Percentiles rank a stretch among this genome's conserved stretches.
These are phyloP conservation scores for Atractosteus spatula DNA, from an alignment of 2,113 vertebrate genomes.

Conservation along the genomic window DNA sequence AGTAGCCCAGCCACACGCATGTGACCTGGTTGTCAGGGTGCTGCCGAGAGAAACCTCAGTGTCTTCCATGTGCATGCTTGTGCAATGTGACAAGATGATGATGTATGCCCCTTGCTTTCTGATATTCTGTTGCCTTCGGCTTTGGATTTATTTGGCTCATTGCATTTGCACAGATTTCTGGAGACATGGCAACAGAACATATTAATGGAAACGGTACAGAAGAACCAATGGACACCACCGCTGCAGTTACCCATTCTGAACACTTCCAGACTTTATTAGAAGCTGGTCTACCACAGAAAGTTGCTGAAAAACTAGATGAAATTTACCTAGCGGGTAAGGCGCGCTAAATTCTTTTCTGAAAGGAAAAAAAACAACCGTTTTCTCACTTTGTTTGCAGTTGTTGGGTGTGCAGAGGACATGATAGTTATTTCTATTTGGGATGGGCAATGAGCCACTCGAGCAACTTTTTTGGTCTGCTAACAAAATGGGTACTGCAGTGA, in stretches of 20 bases:
- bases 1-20: neutral
- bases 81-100: slow-evolving; percentile 1
- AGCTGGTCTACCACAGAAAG: slow-evolving; percentile 91
- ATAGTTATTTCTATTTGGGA: slow-evolving; percentile 59
- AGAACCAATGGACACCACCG: slow-evolving; percentile 94
- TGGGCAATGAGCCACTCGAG: slow-evolving; percentile 84
- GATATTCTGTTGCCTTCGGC: slow-evolving; percentile 7
- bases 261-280: slow-evolving; percentile 91
- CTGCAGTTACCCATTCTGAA: slow-evolving; percentile 84
- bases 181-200: slow-evolving; percentile 95
- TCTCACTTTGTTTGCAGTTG: slow-evolving; percentile 61
- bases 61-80: neutral
- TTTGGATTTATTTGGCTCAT: slow-evolving; percentile 88
- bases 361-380: slow-evolving; percentile 68
- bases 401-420: slow-evolving; percentile 58
- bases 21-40: neutral
- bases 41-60: neutral
- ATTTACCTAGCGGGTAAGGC: slow-evolving; percentile 96
- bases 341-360: slow-evolving; percentile 43
- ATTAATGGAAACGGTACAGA: slow-evolving; percentile 97
- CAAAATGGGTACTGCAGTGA: slow-evolving; percentile 90
- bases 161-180: slow-evolving; percentile 94
- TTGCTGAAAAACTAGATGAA: slow-evolving; percentile 97
- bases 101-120: slow-evolving; percentile 19
- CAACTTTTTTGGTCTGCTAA: slow-evolving; percentile 98